Percentiles rank a stretch among this genome's conserved stretches.
These are phyloP conservation scores for Tychaedon coryphoeus DNA, from an alignment of 2,113 vertebrate species.

Conservation along the genomic window DNA sequence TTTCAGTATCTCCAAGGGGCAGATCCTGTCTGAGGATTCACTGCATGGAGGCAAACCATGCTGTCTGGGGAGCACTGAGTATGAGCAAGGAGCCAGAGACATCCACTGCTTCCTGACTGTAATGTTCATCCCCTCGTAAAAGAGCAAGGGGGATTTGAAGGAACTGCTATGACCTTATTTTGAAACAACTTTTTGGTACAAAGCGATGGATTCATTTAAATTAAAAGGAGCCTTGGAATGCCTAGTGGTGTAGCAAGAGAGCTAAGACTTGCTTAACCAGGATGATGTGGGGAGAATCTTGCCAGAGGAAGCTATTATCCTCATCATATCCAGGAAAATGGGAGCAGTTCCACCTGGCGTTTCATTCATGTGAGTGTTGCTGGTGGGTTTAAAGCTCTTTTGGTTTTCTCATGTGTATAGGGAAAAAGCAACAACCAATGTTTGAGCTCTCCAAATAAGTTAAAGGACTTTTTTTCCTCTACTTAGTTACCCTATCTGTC, in stretches of 20 bases:
- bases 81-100: not conserved
- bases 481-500: not conserved
- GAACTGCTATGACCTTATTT: not conserved
- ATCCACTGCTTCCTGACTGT: not conserved
- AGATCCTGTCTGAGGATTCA: not conserved
- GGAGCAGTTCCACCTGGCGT: not conserved
- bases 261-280: not conserved
- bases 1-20: not conserved
- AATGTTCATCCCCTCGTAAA: not conserved
- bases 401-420: not conserved
- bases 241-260: not conserved
- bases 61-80: accelerated
- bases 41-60: not conserved
- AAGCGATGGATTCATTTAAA: not conserved
- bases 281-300: not conserved
- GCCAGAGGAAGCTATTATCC: not conserved
- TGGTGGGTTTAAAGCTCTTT: not conserved
- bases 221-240: not conserved
- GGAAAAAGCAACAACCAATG: not conserved
- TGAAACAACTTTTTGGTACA: not conserved
- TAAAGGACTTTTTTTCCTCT: not conserved
- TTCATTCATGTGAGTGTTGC: not conserved
- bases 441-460: not conserved
- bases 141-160: not conserved
- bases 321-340: not conserved